Percentiles rank a stretch among this genome's conserved stretches.
These are phyloP conservation scores for Alligator mississippiensis DNA, from an alignment of 2,113 vertebrate species.

Conservation along the genomic window DNA sequence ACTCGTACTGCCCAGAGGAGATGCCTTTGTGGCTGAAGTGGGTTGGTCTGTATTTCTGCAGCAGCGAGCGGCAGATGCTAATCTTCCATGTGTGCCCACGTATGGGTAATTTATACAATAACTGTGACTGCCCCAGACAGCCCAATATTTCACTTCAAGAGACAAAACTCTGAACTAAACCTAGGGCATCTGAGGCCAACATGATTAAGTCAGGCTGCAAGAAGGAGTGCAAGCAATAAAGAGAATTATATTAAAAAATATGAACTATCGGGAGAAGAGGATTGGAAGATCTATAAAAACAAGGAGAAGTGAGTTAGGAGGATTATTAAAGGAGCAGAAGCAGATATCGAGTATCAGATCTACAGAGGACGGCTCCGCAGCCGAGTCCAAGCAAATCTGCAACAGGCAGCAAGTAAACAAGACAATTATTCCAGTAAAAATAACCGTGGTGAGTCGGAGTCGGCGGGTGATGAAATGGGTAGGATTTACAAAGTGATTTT, in stretches of 20 bases:
- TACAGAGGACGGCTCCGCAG: background rate
- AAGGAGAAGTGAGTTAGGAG: constrained; percentile 36
- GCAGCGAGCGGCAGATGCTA: background rate
- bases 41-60: background rate
- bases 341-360: constrained; percentile 46
- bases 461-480: constrained; percentile 34
- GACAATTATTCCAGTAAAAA: constrained; percentile 12
- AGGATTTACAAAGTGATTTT: constrained; percentile 11
- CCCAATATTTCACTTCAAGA: constrained; percentile 45
- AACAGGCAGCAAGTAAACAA: constrained; percentile 42
- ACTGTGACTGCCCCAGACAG: background rate
- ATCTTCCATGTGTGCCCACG: background rate
- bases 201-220: constrained; percentile 50
- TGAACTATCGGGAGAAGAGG: constrained; percentile 49
- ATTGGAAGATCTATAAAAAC: constrained; percentile 51
- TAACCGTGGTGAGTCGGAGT: constrained; percentile 21
- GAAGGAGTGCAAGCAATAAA: constrained; percentile 65
- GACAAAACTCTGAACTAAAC: constrained; percentile 21
- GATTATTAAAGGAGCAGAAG: constrained; percentile 63
- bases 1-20: background rate
- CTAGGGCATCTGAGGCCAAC: constrained; percentile 1
- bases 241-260: constrained; percentile 61
- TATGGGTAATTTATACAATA: background rate
- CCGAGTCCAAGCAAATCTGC: background rate
- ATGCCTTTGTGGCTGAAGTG: background rate